Conservation (phyloP, 2,888 invertebrate species). For the Tachina fera region DNA sequence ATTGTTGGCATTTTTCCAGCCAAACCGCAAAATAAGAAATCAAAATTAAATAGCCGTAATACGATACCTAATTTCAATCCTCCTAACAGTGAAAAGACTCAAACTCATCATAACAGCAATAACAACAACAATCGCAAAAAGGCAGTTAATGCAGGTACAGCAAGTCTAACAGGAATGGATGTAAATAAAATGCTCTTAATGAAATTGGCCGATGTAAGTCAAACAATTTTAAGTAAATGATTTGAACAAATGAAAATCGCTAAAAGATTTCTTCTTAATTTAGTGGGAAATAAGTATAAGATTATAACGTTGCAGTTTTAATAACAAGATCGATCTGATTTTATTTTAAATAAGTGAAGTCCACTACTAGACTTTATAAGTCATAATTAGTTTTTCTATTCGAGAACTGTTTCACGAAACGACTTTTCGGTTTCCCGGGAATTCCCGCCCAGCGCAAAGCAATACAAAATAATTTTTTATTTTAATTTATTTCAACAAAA, state of each 20-base stretch:
- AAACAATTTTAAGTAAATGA: neutral
- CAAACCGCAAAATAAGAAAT: constrained; percentile 61
- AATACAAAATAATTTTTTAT: too few relatives aligned
- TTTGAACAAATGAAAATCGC: neutral
- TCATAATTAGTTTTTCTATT: too few relatives aligned
- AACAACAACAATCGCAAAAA: constrained; percentile 71
- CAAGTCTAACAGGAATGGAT: constrained; percentile 77
- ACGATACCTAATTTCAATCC: constrained; percentile 49
- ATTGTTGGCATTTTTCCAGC: constrained; percentile 81
- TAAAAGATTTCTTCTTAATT: neutral
- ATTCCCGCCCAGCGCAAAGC: too few relatives aligned
- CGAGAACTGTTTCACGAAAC: too few relatives aligned
- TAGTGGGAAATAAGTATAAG: neutral
- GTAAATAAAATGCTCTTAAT: constrained; percentile 83
- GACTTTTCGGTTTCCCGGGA: too few relatives aligned
- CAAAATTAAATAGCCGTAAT: constrained; percentile 55
- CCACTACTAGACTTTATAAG: too few relatives aligned
- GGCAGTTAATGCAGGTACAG: constrained; percentile 69
- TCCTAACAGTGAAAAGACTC: constrained; percentile 46
- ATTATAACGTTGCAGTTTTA: neutral
- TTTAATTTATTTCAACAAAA: too few relatives aligned
- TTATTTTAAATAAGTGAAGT: too few relatives aligned
- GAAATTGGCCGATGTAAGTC: constrained; percentile 80
- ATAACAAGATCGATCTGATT: too few relatives aligned
- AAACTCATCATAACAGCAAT: constrained; percentile 31